phyloP scores from a whole-genome alignment of 1,140 invertebrate species.

The Sitophilus oryzae region DNA sequence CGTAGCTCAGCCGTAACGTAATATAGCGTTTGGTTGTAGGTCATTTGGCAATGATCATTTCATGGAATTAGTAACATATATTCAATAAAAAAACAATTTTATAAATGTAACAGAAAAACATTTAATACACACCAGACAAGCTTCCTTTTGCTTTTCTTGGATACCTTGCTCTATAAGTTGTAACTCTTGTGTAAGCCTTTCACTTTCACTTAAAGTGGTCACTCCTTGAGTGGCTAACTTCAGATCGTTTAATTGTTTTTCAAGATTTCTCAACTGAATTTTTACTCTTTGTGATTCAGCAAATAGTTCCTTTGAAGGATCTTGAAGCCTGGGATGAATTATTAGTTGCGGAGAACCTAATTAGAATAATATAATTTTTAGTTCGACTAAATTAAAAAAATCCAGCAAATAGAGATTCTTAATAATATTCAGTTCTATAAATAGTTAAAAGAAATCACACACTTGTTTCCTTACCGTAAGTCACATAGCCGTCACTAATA shows the following conservation, averaged over 20 bases:
- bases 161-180: slow-evolving; percentile 63
- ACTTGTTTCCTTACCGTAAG: slow-evolving; percentile 16
- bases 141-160: slow-evolving; percentile 58
- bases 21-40: no score
- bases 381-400: slow-evolving; percentile 53
- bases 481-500: slow-evolving; percentile 24
- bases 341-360: slow-evolving; percentile 44
- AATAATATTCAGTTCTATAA: no score
- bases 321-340: slow-evolving; percentile 37
- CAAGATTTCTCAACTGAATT: slow-evolving; percentile 57
- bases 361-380: slow-evolving; percentile 3
- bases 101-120: background rate
- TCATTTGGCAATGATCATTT: no score
- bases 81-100: no score
- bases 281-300: slow-evolving; percentile 59
- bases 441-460: slow-evolving; percentile 51
- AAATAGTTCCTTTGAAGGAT: slow-evolving; percentile 45
- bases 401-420: no score
- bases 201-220: slow-evolving; percentile 49
- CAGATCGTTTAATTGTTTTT: slow-evolving; percentile 60
- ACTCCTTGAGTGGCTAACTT: slow-evolving; percentile 50
- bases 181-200: slow-evolving; percentile 57
- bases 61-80: no score
- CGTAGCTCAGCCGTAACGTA: no score
- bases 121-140: slow-evolving; percentile 46